Evolutionary conservation across 2,797 vertebrate species (phyloP).

Genomic region (Liasis olivaceus): DNA sequence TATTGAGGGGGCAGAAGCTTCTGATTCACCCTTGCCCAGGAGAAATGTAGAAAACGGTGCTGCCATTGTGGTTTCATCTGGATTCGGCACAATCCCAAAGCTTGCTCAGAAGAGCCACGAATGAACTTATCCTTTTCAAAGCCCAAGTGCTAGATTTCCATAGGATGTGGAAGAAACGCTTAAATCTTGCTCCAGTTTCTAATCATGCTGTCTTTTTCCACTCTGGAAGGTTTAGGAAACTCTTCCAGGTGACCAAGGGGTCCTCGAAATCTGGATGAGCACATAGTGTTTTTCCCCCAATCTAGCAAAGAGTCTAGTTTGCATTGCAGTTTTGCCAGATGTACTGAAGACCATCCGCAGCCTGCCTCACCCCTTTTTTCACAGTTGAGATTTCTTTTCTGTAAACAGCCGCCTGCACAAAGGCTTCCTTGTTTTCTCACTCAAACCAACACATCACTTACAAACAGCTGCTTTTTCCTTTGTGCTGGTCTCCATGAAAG

Average conservation of each 20-base stretch:
- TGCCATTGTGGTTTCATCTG: background rate
- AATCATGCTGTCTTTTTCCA: too few species aligned
- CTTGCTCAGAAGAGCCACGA: background rate
- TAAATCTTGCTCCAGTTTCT: background rate
- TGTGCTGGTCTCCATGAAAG: background rate
- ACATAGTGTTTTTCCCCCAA: background rate
- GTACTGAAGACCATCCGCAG: background rate
- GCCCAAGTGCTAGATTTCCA: background rate
- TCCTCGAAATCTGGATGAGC: background rate
- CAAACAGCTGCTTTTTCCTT: background rate
- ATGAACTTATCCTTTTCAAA: background rate
- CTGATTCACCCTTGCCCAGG: background rate
- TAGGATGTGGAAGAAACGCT: background rate
- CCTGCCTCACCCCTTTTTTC: background rate
- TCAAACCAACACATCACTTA: background rate
- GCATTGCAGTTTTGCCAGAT: background rate
- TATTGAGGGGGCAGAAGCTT: background rate
- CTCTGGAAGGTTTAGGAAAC: background rate
- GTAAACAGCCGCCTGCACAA: background rate
- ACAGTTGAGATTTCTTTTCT: background rate
- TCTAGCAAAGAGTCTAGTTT: background rate
- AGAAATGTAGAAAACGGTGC: background rate
- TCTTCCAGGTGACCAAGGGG: background rate
- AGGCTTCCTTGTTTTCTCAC: background rate
- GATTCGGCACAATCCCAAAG: background rate